Conservation (phyloP, 2,113 vertebrate species). For the Octodon degus region DNA sequence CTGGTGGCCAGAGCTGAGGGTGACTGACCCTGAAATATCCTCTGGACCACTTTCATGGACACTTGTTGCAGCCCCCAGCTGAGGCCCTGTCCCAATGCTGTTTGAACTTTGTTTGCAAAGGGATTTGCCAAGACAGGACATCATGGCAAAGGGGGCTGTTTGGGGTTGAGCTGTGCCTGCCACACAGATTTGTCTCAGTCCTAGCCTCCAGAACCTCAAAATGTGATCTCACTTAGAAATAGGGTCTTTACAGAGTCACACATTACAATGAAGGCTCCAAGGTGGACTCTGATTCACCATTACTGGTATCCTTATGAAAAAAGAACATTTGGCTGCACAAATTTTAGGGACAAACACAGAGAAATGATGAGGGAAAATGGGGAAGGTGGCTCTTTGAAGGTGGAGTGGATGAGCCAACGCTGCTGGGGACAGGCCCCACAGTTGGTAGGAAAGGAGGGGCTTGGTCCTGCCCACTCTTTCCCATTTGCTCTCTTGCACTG, state of each 20-base stretch:
- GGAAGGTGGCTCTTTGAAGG: not conserved
- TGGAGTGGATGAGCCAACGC: not conserved
- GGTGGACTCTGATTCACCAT: not conserved
- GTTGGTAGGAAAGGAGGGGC: not conserved
- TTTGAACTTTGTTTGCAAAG: not conserved
- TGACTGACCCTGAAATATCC: rapidly evolving
- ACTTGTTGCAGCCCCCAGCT: not conserved
- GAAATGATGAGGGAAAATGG: not conserved
- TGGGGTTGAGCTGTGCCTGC: not conserved
- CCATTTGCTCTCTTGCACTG: not conserved
- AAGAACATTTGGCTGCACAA: not conserved
- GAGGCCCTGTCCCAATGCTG: not conserved
- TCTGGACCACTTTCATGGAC: not conserved
- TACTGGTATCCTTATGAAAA: not conserved
- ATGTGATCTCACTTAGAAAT: not conserved
- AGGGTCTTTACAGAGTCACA: not conserved
- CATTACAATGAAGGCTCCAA: not conserved
- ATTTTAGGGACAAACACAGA: not conserved
- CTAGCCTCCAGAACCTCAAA: not conserved
- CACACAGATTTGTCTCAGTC: not conserved
- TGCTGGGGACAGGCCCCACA: rapidly evolving
- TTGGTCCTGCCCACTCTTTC: not conserved
- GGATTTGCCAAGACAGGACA: not conserved
- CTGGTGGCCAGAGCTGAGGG: too few species aligned
- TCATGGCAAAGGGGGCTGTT: not conserved